Base-by-base conservation (phyloP, 1,140 invertebrate species). In the Bombus superbus region DNA sequence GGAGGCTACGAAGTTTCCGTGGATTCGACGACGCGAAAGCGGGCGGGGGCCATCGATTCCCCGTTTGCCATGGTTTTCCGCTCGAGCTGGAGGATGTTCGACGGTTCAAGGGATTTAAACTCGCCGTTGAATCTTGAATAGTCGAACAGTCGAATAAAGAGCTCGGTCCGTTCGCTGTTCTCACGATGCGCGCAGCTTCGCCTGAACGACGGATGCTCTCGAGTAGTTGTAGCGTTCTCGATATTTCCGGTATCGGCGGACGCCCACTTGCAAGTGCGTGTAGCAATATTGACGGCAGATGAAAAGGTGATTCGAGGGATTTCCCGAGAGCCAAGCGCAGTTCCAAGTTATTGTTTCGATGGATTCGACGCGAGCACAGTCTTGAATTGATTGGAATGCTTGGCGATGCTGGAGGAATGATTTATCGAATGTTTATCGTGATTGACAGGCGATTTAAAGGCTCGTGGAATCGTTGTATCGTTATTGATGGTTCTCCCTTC, bases 91-190 rank as follows among this genome's bases (percentile, higher is more conserved):
- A n/a, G 57, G 8, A 32, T 15, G 38, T 66, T 25, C n/a, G 9
- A 44, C 25, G 64, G 83, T 66, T 68, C 42, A 53, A 28, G 44
- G 85, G 84, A 83, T 86, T 86, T 83, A 76, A 88, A 64, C 71
- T 77, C 38, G 15, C 38, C 42, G 53, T 40, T 57, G 74, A 88
- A 86, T 86, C 78, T 66, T 73, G 86, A 88, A 85, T 77, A 75
- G 47, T 53, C 57, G 75, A 73, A 42, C 32, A 64, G 57, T n/a
- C 74, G 83, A 80, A 80, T 73, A 83, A 78, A 66, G 78, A 86
- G n/a, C 35, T 32, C 44, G 47, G 40, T 6, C 28, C 42, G 64
- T 47, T 57, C 44, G 72, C 40, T 81, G 71, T 80, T 80, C 76
- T n/a, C 53, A 72, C 25, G 32, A 22, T 32, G 6, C 25, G 53